A percentile compares a stretch with the other conserved stretches of the same genome.
Evolutionary conservation across 2,113 vertebrate species (phyloP).

Genomic region (Pollachius pollachius): DNA sequence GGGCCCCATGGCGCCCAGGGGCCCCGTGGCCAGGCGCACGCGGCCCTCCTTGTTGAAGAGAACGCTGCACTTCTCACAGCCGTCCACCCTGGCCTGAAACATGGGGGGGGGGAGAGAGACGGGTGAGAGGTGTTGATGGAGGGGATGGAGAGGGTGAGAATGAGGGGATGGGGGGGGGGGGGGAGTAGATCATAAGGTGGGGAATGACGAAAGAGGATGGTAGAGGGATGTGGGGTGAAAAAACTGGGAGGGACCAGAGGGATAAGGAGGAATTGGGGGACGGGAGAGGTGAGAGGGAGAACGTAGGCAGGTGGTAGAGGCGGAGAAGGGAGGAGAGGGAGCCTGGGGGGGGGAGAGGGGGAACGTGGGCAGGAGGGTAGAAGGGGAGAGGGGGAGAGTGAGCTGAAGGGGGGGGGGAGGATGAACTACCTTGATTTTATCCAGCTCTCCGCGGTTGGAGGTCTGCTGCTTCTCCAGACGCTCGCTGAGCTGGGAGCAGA

Average conservation of each 20-base stretch:
- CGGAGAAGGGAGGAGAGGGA: neutral
- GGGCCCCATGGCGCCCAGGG: constrained; percentile 69
- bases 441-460: constrained; percentile 89
- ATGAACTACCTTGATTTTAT: constrained; percentile 91
- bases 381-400: neutral
- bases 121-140: neutral
- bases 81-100: constrained; percentile 57
- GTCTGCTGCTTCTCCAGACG: constrained; percentile 96
- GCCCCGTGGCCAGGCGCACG: constrained; percentile 47
- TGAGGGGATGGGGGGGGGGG: too few species aligned
- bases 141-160: neutral
- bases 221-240: too few species aligned
- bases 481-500: constrained; percentile 97
- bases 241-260: neutral
- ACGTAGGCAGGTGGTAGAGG: neutral
- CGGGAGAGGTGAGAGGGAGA: neutral
- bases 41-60: constrained; percentile 72
- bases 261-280: too few species aligned
- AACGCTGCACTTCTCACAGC: constrained; percentile 65
- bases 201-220: too few species aligned
- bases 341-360: neutral
- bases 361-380: neutral
- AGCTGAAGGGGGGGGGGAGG: neutral
- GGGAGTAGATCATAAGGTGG: too few species aligned
- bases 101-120: too few species aligned